Evolutionary conservation across 2,113 vertebrate genomes (phyloP), one percentile per base, ranked within the genome.

Genomic region (Pycnonotus jocosus): DNA sequence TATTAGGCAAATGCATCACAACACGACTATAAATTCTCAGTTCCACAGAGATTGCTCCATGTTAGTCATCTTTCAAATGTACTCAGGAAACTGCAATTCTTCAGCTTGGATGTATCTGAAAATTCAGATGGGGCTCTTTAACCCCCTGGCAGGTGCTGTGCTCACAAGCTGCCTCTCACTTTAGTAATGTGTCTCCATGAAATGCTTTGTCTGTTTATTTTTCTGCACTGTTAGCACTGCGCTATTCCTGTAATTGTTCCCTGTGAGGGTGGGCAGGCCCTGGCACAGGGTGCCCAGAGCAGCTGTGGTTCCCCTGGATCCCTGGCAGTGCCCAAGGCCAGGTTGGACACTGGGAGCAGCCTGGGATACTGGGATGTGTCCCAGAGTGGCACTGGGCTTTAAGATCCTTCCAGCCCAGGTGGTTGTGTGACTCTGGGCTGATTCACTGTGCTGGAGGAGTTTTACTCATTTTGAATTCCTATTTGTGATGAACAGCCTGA

Each of bases 261-360:
- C 68, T 65, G 17, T 2, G 2, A 88, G 31, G 25, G 17, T 35
- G 42, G 17, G 3, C 0, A 77, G 4, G 6, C 18, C 16, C 31
- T 60, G 54, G 54, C 9, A 51, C 1, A 27, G 44, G 0, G 0
- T 85, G 1, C 15, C 15, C 73, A 78, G 72, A 62, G 64, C 0
- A 53, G n/a, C 40, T 87, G 74, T 8, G 23, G 48, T n/a, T 79
- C 14, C 35, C 40, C 30, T 61, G 56, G 31, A 79, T 64, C 65
- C 48, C 65, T 87, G 74, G 30, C 1, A 71, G 25, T 80, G 74
- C 0, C 48, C 74, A 35, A 27, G 35, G 57, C 30, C 42, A 25
- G n/a, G 56, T 0, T 79, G 73, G 60, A 65, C 0, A 15, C 24
- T 74, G 4, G 83, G 58, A 65, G 25, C 76, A 50, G 0, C 48